Evolutionary conservation across 2,113 vertebrate species (phyloP).

Genomic region (Engraulis encrasicolus): DNA sequence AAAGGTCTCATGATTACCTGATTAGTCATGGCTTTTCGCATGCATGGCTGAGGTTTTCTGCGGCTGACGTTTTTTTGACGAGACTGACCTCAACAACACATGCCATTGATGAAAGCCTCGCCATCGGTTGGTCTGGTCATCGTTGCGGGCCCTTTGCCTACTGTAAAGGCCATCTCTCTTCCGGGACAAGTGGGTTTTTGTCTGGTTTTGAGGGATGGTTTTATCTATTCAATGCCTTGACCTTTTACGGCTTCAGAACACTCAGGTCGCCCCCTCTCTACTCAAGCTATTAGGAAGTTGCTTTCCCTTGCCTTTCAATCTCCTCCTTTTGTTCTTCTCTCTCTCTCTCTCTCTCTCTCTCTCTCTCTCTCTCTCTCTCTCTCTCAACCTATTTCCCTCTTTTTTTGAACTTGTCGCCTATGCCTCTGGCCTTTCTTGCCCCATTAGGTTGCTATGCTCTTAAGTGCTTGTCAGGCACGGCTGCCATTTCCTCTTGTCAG

Average conservation of each 20-base stretch:
- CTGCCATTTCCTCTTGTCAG: background rate
- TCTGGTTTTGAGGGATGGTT: background rate
- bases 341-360: background rate
- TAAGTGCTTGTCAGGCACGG: background rate
- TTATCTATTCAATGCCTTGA: background rate
- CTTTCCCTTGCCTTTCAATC: background rate
- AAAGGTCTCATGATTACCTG: background rate
- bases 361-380: too few species aligned
- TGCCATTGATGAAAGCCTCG: background rate
- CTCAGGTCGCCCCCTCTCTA: background rate
- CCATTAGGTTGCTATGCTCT: conserved; percentile 2
- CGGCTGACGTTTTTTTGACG: background rate
- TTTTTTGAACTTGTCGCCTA: background rate
- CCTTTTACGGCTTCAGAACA: background rate
- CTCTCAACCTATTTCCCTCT: background rate
- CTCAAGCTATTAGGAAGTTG: background rate
- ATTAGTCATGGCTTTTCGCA: background rate
- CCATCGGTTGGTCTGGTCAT: background rate
- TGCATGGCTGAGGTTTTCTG: background rate
- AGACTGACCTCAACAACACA: background rate
- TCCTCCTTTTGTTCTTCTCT: background rate
- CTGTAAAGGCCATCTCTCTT: background rate
- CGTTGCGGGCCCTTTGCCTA: background rate
- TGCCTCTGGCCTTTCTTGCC: background rate
- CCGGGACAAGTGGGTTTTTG: background rate